phyloP scores from a whole-genome alignment of 2,797 vertebrate genomes.

The Bovichtus diacanthus region DNA sequence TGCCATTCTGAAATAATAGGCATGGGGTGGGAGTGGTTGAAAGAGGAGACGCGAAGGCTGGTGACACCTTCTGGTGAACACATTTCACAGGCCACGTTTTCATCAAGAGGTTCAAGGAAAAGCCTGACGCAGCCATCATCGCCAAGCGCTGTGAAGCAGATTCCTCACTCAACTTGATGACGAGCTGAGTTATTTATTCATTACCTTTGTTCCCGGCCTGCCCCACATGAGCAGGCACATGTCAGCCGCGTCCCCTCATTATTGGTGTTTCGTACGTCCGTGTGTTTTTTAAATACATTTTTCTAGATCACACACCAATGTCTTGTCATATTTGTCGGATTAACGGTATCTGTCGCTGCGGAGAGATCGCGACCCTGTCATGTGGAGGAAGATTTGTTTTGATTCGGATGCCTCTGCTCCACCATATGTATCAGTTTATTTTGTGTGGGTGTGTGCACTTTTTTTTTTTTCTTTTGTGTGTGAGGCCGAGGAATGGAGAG shows the following conservation, averaged over 20 bases:
- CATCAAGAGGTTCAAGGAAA: slow-evolving; percentile 67
- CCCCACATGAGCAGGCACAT: slow-evolving; percentile 58
- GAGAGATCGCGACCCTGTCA: slow-evolving; percentile 53
- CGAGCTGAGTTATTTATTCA: slow-evolving; percentile 75
- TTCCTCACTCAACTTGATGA: slow-evolving; percentile 77
- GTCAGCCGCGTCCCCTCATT: slow-evolving; percentile 60
- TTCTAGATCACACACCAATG: slow-evolving; percentile 23
- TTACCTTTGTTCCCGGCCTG: slow-evolving; percentile 65
- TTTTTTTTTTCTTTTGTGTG: background rate
- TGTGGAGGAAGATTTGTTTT: slow-evolving; percentile 59
- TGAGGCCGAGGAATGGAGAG: slow-evolving; percentile 10
- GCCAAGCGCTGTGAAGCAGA: slow-evolving; percentile 57
- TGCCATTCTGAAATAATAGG: slow-evolving; percentile 66
- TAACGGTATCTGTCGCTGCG: slow-evolving; percentile 44
- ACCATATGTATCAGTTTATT: slow-evolving; percentile 52
- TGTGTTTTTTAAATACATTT: too few species aligned
- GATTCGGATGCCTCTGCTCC: slow-evolving; percentile 48
- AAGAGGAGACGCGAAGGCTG: slow-evolving; percentile 31
- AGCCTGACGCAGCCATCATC: slow-evolving; percentile 53
- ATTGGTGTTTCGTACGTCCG: slow-evolving; percentile 38
- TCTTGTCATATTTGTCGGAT: slow-evolving; percentile 62
- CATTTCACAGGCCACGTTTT: slow-evolving; percentile 59
- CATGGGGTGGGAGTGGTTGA: slow-evolving; percentile 9
- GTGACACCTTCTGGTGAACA: slow-evolving; percentile 61
- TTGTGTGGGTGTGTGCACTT: slow-evolving; percentile 34